Percentiles rank a stretch among this genome's conserved stretches.
Conservation (phyloP, 2,888 invertebrate genomes). For the Dorcus parallelipipedus region DNA sequence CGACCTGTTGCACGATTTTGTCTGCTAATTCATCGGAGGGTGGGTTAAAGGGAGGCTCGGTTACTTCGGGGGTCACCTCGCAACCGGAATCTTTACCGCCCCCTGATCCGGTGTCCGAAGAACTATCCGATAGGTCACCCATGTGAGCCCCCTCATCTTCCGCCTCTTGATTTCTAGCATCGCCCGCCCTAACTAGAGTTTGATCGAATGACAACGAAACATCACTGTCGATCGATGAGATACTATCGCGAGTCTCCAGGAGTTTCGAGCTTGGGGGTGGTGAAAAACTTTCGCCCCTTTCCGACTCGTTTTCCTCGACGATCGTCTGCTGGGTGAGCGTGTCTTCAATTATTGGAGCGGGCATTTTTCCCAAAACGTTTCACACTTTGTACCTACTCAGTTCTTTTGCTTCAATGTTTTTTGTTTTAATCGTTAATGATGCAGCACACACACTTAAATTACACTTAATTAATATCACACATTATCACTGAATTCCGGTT, state of each 20-base stretch:
- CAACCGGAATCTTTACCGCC: constrained; percentile 67
- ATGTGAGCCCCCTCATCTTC: constrained; percentile 61
- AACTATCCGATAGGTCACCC: constrained; percentile 65
- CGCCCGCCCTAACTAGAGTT: constrained; percentile 6
- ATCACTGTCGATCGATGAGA: constrained; percentile 61
- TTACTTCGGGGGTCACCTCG: constrained; percentile 56
- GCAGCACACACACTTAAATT: background rate
- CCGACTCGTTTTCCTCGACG: constrained; percentile 43
- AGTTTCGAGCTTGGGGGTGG: constrained; percentile 50
- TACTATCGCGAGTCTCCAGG: constrained; percentile 58
- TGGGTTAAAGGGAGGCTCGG: constrained; percentile 61
- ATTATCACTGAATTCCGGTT: background rate
- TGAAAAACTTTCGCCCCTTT: constrained; percentile 34
- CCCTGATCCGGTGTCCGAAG: constrained; percentile 60
- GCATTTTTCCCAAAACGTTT: constrained; percentile 32
- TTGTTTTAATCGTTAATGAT: too few species aligned
- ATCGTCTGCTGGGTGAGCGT: constrained; percentile 38
- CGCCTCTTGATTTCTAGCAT: constrained; percentile 28
- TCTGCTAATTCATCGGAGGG: constrained; percentile 76
- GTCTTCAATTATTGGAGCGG: constrained; percentile 39
- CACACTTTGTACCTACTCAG: background rate
- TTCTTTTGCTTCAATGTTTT: background rate
- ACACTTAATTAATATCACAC: background rate
- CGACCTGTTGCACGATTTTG: constrained; percentile 82
- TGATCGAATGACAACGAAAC: constrained; percentile 56